Base-by-base conservation (phyloP, 2,888 invertebrate species). In the Lasioglossum lativentre region DNA sequence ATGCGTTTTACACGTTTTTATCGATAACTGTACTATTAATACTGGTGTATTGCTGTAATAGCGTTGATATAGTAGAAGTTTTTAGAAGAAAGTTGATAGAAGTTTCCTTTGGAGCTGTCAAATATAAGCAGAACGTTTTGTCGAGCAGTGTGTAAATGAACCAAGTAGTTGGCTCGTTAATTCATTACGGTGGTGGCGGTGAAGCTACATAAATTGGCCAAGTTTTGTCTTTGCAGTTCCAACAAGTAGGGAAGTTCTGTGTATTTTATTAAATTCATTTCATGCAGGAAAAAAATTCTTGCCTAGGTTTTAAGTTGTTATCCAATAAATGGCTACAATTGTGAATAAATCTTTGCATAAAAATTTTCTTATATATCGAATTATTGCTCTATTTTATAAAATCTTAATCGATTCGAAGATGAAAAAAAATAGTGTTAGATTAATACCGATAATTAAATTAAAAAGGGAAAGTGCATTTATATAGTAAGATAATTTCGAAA, bases 141-240 rank as follows among this genome's bases (percentile, higher is more conserved):
- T 40, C 38, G 59, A 77, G 81, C 45, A 74, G 34, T 63, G 81
- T 76, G 80, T 59, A 83, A 87, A 80, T 16, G 70, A 56, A 78
- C n/a, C 27, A 63, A 74, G 71, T 52, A 83, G 42, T 71, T 52
- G 72, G 71, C 81, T 84, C 66, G 56, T 87, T 87, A 87, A 87
- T 83, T 87, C 84, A 87, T 87, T 87, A 83, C 59, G 74, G 87
- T 81, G 71, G 52, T 78, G 75, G 66, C 66, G 77, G 73, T 1
- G 52, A 59, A 82, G 45, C 70, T 66, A 56, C 40, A 72, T 38
- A 71, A 87, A 80, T 38, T 52, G 68, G 40, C 23, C 56, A 80
- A 79, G 75, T 74, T 81, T 79, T 83, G 70, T 71, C 80, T 83
- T 70, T 23, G 19, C 56, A 52, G 14, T n/a, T 59, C 0, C 42